Evolutionary conservation across 2,888 invertebrate genomes (phyloP).

Genomic region (Limenitis camilla): DNA sequence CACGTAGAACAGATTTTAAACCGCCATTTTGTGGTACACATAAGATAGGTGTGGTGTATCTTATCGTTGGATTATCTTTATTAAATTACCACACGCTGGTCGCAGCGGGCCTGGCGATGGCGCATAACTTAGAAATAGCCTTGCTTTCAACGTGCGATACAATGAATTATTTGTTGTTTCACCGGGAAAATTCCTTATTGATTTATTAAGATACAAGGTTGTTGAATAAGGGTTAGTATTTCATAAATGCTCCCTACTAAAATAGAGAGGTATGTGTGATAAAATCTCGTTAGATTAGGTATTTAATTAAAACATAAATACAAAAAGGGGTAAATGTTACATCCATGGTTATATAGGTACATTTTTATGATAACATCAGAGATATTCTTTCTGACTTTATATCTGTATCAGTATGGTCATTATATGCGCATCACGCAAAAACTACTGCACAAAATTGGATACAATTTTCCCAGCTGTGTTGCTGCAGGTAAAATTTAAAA

Average conservation of each 20-base stretch:
- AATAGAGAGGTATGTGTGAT: too few relatives aligned
- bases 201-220: conserved; percentile 1
- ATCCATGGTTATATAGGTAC: too few relatives aligned
- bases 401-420: too few relatives aligned
- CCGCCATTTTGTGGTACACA: conserved; percentile 15
- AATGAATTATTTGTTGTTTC: conserved; percentile 31
- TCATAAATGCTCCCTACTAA: neutral
- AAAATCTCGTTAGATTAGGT: too few relatives aligned
- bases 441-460: too few relatives aligned
- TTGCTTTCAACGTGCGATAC: conserved; percentile 30
- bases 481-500: too few relatives aligned
- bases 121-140: conserved; percentile 33
- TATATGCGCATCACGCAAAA: too few relatives aligned
- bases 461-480: too few relatives aligned
- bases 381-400: too few relatives aligned
- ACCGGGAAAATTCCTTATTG: conserved; percentile 22
- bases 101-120: conserved; percentile 40
- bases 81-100: conserved; percentile 68
- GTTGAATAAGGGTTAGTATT: neutral
- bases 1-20: conserved; percentile 21
- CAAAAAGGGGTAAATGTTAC: too few relatives aligned
- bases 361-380: too few relatives aligned
- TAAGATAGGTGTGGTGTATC: conserved; percentile 20
- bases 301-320: too few relatives aligned
- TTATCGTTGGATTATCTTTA: conserved; percentile 61